Conservation (phyloP, 2,888 invertebrate genomes). For the Drepana falcataria region DNA sequence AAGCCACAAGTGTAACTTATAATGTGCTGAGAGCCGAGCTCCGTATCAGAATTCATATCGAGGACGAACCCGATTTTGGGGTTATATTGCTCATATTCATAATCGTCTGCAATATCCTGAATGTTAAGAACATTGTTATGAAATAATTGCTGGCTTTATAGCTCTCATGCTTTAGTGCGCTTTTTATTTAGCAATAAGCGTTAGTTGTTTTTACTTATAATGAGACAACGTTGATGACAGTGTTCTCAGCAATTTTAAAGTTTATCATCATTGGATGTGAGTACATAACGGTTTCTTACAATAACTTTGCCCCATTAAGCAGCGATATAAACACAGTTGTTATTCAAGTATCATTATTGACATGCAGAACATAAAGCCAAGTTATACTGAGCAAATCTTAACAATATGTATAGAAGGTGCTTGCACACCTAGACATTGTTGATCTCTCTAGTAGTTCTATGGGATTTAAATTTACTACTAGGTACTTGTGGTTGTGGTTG, state of each 20-base stretch:
- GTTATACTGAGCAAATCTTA: neutral
- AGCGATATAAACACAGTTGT: constrained; percentile 13
- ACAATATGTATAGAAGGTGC: neutral
- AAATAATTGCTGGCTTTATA: constrained; percentile 24
- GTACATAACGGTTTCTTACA: constrained; percentile 4
- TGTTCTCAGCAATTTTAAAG: neutral
- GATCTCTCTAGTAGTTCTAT: neutral
- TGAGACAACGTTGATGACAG: constrained; percentile 28
- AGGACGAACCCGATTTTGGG: constrained; percentile 66
- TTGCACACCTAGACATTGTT: too few species aligned
- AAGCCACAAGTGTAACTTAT: constrained; percentile 47
- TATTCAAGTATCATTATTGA: constrained; percentile 19
- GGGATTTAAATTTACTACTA: neutral
- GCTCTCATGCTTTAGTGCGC: constrained; percentile 48
- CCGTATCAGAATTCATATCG: constrained; percentile 42
- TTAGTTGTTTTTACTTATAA: constrained; percentile 36
- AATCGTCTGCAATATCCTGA: constrained; percentile 58
- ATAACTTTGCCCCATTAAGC: constrained; percentile 26
- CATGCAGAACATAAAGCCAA: constrained; percentile 47
- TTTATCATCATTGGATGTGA: neutral
- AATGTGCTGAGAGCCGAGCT: constrained; percentile 19
- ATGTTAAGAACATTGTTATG: constrained; percentile 58
- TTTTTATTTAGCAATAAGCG: constrained; percentile 50
- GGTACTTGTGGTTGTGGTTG: too few species aligned
- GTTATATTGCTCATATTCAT: constrained; percentile 49